Conservation (phyloP, 1,140 invertebrate genomes). For the Neodiprion lecontei region DNA sequence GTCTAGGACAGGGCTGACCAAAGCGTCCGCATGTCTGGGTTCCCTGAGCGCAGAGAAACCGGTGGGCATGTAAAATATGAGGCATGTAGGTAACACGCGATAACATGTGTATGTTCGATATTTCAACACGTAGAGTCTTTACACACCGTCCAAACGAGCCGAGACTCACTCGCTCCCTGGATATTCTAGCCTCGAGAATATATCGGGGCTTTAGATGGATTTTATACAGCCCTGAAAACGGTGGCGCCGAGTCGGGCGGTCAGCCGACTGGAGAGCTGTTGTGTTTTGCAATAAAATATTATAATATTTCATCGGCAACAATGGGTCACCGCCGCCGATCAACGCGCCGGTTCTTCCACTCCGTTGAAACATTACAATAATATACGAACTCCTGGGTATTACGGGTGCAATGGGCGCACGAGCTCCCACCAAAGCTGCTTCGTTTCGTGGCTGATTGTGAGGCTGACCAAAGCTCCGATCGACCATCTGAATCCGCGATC, state of each 20-base stretch:
- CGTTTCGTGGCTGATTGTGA: too few species aligned
- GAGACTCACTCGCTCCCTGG: too few species aligned
- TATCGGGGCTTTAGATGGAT: background rate
- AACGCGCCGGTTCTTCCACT: conserved; percentile 28
- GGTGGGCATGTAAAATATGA: background rate
- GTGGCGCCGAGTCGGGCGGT: background rate
- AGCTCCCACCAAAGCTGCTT: too few species aligned
- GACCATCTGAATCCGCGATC: too few species aligned
- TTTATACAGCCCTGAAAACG: background rate
- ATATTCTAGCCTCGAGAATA: too few species aligned
- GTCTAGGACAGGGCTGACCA: conserved; percentile 3
- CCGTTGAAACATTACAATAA: conserved; percentile 33
- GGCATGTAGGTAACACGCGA: background rate
- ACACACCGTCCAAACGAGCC: too few species aligned
- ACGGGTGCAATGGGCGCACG: too few species aligned
- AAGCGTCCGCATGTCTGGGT: background rate
- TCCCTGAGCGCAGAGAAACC: background rate
- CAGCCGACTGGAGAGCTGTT: background rate
- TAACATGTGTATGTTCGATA: background rate
- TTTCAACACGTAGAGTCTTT: too few species aligned
- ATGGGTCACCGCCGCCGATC: conserved; percentile 20
- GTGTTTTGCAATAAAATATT: conserved; percentile 33
- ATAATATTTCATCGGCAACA: conserved; percentile 39
- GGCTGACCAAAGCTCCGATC: too few species aligned
- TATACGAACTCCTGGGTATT: too few species aligned